Evolutionary conservation across 2,888 invertebrate species (phyloP), one percentile per base, ranked within the genome.

Genomic region (Aphidius colemani): DNA sequence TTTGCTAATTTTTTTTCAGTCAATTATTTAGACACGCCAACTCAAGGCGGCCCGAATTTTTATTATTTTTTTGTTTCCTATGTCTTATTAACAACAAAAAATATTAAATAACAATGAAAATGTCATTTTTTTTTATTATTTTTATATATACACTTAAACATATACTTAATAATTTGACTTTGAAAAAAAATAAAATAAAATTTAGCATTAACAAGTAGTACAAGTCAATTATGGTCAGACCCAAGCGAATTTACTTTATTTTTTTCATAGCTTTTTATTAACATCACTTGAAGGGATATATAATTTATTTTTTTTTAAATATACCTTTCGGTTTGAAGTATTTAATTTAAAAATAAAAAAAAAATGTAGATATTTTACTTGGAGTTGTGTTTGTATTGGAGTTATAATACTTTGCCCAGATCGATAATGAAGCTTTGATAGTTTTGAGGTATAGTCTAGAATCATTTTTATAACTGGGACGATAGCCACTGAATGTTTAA

Each of bases 391-490:
- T 55, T 3, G 11, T 43, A 45, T 1, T 5, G n/a, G 18, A 46
- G 46, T 57, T 57, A 45, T 57, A 30, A 57, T 57, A 57, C 39
- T 46, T 46, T 45, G 46, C 9, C 30, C 56, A 30, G 30, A 57
- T 57, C 56, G 56, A 57, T 57, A 30, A 41, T 44, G 56, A 46
- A 18, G 30, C 6, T 10, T 30, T n/a, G 45, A 57, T 57, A 57
- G 56, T 45, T 46, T 57, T 46, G 7, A 46, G 39, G 30, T 9
- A 56, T 7, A 45, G 44, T 18, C 13, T 43, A 18, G 46, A 9
- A 57, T 45, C 56, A 57, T 57, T 57, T 57, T 57, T 45, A 57
- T 57, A 45, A 57, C 56, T 46, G 44, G 56, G 46, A 57, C 56
- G 30, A 57, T 57, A 57, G 45, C 18, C 45, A 30, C 56, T 57